These are phyloP conservation scores for Calliopum simillimum DNA, from an alignment of 2,888 invertebrate species.

Conservation along the genomic window DNA sequence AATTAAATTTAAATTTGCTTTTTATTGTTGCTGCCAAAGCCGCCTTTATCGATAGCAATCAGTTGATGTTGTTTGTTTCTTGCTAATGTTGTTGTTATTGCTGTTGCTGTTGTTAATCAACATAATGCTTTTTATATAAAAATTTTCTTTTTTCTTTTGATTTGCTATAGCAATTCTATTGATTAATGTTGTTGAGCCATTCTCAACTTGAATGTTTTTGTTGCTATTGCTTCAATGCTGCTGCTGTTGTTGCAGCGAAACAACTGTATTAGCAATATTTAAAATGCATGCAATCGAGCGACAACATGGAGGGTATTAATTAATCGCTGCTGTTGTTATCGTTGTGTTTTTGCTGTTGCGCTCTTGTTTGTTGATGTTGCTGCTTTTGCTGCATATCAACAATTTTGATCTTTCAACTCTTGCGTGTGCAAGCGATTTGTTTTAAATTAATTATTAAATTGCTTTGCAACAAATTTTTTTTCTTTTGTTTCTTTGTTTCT, in stretches of 20 bases:
- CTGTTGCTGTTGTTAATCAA: no score
- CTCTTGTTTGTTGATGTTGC: not conserved
- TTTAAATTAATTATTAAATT: no score
- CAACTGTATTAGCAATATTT: no score
- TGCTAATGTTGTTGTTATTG: no score
- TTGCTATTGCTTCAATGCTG: not conserved
- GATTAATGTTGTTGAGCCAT: constrained; percentile 17
- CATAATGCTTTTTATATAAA: no score
- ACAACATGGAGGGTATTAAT: constrained; percentile 26
- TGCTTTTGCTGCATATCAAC: not conserved
- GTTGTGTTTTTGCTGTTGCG: not conserved
- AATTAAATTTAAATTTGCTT: constrained; percentile 18
- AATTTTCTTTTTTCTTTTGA: no score
- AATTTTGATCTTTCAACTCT: no score
- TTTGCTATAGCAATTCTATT: not conserved
- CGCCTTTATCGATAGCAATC: not conserved
- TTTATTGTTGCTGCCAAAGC: not conserved
- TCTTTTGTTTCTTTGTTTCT: no score
- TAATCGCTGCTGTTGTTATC: constrained; percentile 23
- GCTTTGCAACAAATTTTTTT: no score
- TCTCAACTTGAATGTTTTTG: not conserved
- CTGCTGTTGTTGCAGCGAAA: no score
- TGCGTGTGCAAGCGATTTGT: no score
- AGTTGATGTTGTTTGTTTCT: not conserved
- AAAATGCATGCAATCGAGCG: constrained; percentile 2